Evolutionary conservation across 1,140 invertebrate genomes (phyloP).

Genomic region (Nixonia krombeini): DNA sequence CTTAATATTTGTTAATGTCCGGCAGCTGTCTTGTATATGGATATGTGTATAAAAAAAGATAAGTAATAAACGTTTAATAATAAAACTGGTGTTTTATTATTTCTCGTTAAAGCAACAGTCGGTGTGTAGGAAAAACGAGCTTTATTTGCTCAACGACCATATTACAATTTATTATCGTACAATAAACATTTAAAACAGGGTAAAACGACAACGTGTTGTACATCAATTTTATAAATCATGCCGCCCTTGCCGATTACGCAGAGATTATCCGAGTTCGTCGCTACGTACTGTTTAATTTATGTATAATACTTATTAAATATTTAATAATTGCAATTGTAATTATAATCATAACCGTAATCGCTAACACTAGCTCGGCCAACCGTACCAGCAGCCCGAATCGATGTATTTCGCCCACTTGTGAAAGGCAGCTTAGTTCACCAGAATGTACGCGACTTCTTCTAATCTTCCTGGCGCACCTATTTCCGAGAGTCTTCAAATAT

Average conservation of each 20-base stretch:
- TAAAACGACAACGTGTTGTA: constrained; percentile 65
- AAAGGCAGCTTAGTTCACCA: too few relatives aligned
- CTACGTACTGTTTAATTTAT: constrained; percentile 31
- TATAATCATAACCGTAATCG: constrained; percentile 10
- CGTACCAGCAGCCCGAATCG: constrained; percentile 15
- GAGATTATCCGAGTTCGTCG: constrained; percentile 12
- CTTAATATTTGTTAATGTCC: too few relatives aligned
- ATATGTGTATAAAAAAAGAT: not conserved
- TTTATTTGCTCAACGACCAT: constrained; percentile 69
- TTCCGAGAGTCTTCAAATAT: constrained; percentile 17
- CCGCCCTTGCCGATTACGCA: constrained; percentile 15
- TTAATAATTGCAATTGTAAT: constrained; percentile 20
- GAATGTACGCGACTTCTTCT: too few relatives aligned
- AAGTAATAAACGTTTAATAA: constrained; percentile 6
- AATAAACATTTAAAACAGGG: constrained; percentile 68
- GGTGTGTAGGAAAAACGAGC: constrained; percentile 60
- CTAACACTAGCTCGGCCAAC: constrained; percentile 19
- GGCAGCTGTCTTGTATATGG: too few relatives aligned
- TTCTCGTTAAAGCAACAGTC: not conserved
- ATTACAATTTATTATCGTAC: constrained; percentile 69
- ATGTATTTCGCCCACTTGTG: not conserved
- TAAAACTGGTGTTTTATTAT: too few relatives aligned
- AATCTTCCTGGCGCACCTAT: too few relatives aligned
- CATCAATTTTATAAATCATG: constrained; percentile 62
- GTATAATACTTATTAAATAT: constrained; percentile 18